Evolutionary conservation across 2,888 invertebrate genomes (phyloP).

Genomic region (Nezara viridula): DNA sequence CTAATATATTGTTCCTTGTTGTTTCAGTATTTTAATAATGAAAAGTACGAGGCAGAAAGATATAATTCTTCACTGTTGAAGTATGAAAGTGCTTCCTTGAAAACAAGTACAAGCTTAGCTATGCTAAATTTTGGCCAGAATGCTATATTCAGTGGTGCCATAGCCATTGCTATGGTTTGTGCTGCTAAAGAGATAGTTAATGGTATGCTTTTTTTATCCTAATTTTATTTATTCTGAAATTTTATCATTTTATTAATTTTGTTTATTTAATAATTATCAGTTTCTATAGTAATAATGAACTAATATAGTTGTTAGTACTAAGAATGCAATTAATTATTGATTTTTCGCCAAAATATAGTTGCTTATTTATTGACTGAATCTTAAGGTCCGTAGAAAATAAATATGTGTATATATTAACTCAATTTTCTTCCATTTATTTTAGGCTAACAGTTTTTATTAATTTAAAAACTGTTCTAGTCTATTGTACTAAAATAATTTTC

Average conservation of each 20-base stretch:
- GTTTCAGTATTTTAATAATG: slow-evolving; percentile 96
- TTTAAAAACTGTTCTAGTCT: neutral
- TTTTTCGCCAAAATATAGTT: too few relatives aligned
- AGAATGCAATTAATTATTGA: too few relatives aligned
- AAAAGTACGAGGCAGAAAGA: slow-evolving; percentile 89
- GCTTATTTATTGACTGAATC: too few relatives aligned
- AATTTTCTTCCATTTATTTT: too few relatives aligned
- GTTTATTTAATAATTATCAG: neutral
- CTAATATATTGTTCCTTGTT: slow-evolving; percentile 62
- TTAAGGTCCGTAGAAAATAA: too few relatives aligned
- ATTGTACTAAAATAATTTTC: neutral
- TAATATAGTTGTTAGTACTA: too few relatives aligned
- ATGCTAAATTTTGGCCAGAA: slow-evolving; percentile 97
- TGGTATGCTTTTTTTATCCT: slow-evolving; percentile 73
- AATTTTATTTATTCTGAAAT: slow-evolving; percentile 8
- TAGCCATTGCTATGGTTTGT: slow-evolving; percentile 94
- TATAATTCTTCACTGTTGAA: slow-evolving; percentile 88
- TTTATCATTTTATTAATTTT: neutral
- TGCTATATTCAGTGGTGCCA: slow-evolving; percentile 93
- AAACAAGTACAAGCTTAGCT: slow-evolving; percentile 94
- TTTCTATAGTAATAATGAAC: neutral
- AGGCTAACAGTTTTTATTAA: too few relatives aligned
- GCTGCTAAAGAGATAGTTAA: slow-evolving; percentile 89
- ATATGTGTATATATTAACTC: too few relatives aligned
- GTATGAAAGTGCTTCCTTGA: slow-evolving; percentile 93